Evolutionary conservation across 1,140 invertebrate species (phyloP), one percentile per base, ranked within the genome.

Genomic region (Potamilus streckersoni): DNA sequence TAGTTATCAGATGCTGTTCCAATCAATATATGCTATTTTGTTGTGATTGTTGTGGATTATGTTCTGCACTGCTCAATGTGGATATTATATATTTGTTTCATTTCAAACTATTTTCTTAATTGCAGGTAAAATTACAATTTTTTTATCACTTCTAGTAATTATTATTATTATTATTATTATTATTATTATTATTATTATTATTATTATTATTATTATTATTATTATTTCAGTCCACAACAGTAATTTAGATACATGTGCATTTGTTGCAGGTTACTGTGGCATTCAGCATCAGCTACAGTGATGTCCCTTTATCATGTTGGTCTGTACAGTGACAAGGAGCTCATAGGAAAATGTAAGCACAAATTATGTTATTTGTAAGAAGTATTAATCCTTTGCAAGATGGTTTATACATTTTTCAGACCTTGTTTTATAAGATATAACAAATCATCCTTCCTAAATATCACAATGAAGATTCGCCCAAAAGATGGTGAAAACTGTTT

Each of bases 221-320:
- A 12, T 49, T 66, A 15, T 66, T 12, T 66, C 13, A 66, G 2
- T 49, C 38, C 17, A 19, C 31, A 19, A 31, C 6, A 49, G 6
- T 16, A 13, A 56, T 38, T 56, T 19, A 56, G 16, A 6, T 73
- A 16, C 56, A 55, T 60, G 73, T 66, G 17, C 17, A 20, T 69
- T 55, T 70, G 23, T 82, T 80, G 15, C 74, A 90, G 90, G 83
- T 86, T 98, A 0, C 93, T 98, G 31, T 93, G 93, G 38, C 91
- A 96, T 85, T 91, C 93, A 62, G 96, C 94, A 5, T 90, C 90
- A 63, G 95, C 94, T 83, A 96, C 96, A 2, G 89, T 98, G 57
- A 85, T 96, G 62, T 92, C 95, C 0, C 92, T 93, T 65, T 97
- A 94, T 89, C 92, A 95, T 89, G 93, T 99, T 66, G 97, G 94